A percentile compares a stretch with the other conserved stretches of the same genome.
phyloP scores from a whole-genome alignment of 2,888 invertebrate genomes.

The Agrotis ipsilon region DNA sequence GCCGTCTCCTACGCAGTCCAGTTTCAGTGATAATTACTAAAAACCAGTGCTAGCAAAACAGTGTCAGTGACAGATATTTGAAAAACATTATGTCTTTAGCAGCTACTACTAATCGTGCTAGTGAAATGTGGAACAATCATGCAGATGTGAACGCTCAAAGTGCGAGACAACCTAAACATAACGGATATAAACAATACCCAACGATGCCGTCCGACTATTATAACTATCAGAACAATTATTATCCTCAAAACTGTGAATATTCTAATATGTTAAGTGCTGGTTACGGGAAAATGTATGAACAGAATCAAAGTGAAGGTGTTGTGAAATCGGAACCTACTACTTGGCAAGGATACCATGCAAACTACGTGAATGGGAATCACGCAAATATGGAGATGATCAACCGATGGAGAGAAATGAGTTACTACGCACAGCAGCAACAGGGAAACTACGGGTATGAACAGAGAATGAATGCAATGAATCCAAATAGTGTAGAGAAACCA shows the following conservation, averaged over 20 bases:
- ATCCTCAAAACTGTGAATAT: constrained; percentile 77
- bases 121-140: constrained; percentile 87
- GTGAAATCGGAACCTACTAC: constrained; percentile 82
- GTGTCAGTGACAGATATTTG: constrained; percentile 71
- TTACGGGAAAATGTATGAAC: constrained; percentile 74
- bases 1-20: constrained; percentile 85
- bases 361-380: constrained; percentile 72
- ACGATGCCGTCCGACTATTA: constrained; percentile 73
- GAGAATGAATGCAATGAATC: constrained; percentile 69
- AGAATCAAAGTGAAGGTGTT: constrained; percentile 68
- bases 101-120: constrained; percentile 81
- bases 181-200: constrained; percentile 78
- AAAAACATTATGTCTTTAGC: constrained; percentile 79
- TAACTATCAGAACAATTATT: constrained; percentile 79
- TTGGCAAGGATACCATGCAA: constrained; percentile 79
- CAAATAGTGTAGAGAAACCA: constrained; percentile 69
- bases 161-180: constrained; percentile 76
- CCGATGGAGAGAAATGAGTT: constrained; percentile 84
- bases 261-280: constrained; percentile 71
- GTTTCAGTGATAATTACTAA: constrained; percentile 71
- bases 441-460: constrained; percentile 77
- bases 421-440: constrained; percentile 79
- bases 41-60: constrained; percentile 71
- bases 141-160: constrained; percentile 79
- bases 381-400: constrained; percentile 80